Conservation (phyloP, 2,888 invertebrate species). For the Rambutsinella grinnellia region DNA sequence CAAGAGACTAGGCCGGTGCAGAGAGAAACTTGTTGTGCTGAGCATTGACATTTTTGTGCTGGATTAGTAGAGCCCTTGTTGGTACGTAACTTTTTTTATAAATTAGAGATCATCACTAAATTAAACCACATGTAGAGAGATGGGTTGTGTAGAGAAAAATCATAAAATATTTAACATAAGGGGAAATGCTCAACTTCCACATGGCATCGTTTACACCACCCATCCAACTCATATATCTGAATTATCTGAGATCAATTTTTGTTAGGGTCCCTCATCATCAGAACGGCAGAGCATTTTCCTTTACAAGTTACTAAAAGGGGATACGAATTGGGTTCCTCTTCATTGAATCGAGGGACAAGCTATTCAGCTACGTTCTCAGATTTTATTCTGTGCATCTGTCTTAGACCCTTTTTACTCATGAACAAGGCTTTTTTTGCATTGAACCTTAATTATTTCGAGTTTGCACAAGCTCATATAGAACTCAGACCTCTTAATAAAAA, state of each 20-base stretch:
- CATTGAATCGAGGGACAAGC: constrained; percentile 27
- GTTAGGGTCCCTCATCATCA: neutral
- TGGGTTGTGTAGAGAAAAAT: neutral
- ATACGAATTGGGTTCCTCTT: constrained; percentile 27
- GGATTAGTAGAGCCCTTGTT: neutral
- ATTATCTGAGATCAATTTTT: constrained; percentile 20
- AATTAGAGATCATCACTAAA: neutral
- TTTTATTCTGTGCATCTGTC: no score
- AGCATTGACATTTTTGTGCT: neutral
- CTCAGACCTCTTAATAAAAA: no score
- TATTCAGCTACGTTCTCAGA: no score
- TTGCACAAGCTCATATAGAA: no score
- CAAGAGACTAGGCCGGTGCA: constrained; percentile 14
- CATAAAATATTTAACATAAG: neutral
- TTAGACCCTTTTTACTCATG: no score
- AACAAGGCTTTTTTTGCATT: no score
- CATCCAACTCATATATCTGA: constrained; percentile 31
- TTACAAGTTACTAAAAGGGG: no score
- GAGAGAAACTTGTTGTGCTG: neutral
- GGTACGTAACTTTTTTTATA: neutral
- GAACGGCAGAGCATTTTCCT: neutral
- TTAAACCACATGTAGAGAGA: neutral
- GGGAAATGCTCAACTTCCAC: constrained; percentile 10
- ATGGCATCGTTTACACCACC: constrained; percentile 4
- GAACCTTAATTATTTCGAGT: no score